These are phyloP conservation scores for Ectropis crepuscularia DNA, from an alignment of 2,888 invertebrate species.

Conservation along the genomic window DNA sequence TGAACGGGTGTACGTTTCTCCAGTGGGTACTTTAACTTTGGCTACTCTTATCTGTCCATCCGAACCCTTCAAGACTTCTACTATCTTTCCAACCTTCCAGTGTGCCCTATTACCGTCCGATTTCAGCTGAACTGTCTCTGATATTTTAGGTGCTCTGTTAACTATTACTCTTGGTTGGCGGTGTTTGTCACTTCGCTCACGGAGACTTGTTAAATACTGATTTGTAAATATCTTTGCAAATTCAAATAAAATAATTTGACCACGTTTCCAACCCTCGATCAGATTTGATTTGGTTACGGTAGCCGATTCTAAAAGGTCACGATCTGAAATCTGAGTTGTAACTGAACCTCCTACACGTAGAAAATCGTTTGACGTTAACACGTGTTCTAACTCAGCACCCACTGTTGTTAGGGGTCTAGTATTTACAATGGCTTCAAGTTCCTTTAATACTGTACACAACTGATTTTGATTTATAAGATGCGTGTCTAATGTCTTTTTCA, in stretches of 20 bases:
- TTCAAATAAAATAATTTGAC: constrained; percentile 3
- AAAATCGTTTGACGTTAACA: background rate
- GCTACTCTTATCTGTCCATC: constrained; percentile 30
- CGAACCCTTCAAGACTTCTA: background rate
- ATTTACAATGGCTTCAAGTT: constrained; percentile 1
- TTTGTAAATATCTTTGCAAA: constrained; percentile 12
- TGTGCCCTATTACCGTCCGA: constrained; percentile 12
- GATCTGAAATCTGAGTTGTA: no score
- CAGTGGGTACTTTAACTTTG: constrained; percentile 14
- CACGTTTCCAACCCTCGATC: constrained; percentile 10
- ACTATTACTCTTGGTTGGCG: constrained; percentile 1
- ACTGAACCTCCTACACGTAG: background rate
- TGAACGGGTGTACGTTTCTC: constrained; percentile 8
- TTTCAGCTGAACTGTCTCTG: constrained; percentile 29
- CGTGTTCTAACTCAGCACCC: background rate
- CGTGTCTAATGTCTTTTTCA: constrained; percentile 2
- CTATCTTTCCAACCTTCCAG: constrained; percentile 36
- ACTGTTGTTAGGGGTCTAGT: background rate
- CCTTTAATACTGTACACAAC: background rate
- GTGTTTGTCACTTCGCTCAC: constrained; percentile 1
- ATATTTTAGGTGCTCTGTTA: background rate
- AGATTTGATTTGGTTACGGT: background rate
- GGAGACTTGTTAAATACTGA: constrained; percentile 5
- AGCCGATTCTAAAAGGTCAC: background rate
- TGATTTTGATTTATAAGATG: constrained; percentile 2